Evolutionary conservation across 2,888 invertebrate genomes (phyloP).

Genomic region (Lasioglossum vierecki): DNA sequence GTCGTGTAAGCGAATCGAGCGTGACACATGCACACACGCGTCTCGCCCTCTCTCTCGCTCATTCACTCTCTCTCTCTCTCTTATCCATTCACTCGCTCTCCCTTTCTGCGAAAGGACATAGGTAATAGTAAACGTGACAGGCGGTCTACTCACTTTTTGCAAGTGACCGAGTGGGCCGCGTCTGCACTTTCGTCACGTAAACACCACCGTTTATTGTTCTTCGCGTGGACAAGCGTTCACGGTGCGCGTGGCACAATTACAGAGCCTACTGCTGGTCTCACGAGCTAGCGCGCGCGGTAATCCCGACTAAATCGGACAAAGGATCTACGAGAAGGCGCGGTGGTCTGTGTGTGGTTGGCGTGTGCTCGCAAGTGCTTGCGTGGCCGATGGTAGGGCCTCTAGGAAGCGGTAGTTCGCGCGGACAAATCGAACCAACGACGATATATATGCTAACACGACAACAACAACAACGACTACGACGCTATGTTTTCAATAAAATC

Average conservation of each 20-base stretch:
- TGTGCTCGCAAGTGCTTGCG: not conserved
- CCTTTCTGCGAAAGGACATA: not conserved
- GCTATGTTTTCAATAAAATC: not conserved
- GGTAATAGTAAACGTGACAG: conserved; percentile 40
- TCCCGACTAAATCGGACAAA: conserved; percentile 54
- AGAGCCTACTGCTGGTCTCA: conserved; percentile 37
- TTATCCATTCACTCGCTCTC: not conserved
- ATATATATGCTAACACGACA: not conserved
- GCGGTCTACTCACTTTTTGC: conserved; percentile 74
- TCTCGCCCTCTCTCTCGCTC: not conserved
- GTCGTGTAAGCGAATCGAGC: conserved; percentile 17
- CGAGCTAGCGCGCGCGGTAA: conserved; percentile 58
- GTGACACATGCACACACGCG: not conserved
- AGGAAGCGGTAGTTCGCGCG: conserved; percentile 6
- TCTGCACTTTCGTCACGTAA: conserved; percentile 73
- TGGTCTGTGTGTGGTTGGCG: not conserved
- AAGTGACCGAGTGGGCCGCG: conserved; percentile 70
- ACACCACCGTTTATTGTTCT: conserved; percentile 63
- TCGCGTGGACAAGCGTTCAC: conserved; percentile 46
- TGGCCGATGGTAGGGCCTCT: conserved; percentile 14
- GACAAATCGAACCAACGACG: conserved; percentile 35
- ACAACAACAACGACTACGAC: not conserved
- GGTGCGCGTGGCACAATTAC: conserved; percentile 64
- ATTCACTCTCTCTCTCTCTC: not conserved
- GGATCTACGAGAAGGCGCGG: conserved; percentile 35